Percentiles rank a stretch among this genome's conserved stretches.
These are phyloP conservation scores for Tenthredo distinguenda DNA, from an alignment of 2,888 invertebrate genomes.

Conservation along the genomic window DNA sequence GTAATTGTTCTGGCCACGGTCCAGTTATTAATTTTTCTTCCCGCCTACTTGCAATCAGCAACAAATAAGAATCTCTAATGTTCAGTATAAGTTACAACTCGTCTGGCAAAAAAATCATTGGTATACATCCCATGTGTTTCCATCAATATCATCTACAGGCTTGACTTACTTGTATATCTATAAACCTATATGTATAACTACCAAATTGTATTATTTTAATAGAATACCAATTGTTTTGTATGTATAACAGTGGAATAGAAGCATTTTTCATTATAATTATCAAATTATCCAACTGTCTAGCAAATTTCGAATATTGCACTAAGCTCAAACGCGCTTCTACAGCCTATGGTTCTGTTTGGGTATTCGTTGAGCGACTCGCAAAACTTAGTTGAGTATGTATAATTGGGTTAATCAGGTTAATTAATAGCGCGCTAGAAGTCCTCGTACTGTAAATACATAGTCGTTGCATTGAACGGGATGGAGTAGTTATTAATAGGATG, in stretches of 20 bases:
- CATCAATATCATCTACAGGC: no score
- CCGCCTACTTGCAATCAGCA: not conserved
- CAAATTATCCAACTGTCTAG: not conserved
- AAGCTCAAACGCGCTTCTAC: not conserved
- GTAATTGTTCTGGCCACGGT: slow-evolving; percentile 28
- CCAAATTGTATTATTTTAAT: no score
- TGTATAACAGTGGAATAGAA: not conserved
- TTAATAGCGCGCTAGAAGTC: not conserved
- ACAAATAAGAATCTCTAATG: not conserved
- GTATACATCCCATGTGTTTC: not conserved
- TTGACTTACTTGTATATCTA: no score
- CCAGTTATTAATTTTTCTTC: slow-evolving; percentile 28
- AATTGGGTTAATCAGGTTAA: slow-evolving; percentile 22
- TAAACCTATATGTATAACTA: no score
- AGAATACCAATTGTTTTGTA: not conserved
- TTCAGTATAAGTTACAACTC: not conserved
- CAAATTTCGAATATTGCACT: not conserved
- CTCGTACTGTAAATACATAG: not conserved
- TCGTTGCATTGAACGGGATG: not conserved
- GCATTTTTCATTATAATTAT: not conserved
- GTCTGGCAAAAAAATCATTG: not conserved
- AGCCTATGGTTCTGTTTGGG: not conserved
- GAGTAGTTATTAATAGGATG: not conserved
- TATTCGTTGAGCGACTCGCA: not conserved
- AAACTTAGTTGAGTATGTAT: not conserved